Evolutionary conservation across 2,113 vertebrate species (phyloP).

Genomic region (Pyxicephalus adspersus): DNA sequence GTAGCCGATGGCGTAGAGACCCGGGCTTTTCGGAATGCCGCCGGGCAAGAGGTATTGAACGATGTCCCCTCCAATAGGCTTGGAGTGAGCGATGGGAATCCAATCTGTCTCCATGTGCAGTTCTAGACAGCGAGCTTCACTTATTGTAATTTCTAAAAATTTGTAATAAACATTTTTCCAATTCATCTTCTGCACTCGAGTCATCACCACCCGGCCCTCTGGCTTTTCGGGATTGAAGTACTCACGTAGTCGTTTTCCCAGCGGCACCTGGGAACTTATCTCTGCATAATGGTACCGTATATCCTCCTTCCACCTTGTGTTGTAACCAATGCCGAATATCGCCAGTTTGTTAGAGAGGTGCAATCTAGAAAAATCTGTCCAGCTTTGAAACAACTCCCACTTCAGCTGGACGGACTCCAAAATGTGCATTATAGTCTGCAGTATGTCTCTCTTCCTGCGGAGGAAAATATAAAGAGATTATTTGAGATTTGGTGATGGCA

Average conservation of each 20-base stretch:
- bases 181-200: conserved; percentile 98
- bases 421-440: conserved; percentile 94
- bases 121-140: conserved; percentile 92
- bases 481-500: too few species aligned
- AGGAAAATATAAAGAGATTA: conserved; percentile 2
- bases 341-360: conserved; percentile 98
- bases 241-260: conserved; percentile 92
- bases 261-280: conserved; percentile 95
- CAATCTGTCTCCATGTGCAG: conserved; percentile 97
- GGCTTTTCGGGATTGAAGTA: conserved; percentile 97
- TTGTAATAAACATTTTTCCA: conserved; percentile 99
- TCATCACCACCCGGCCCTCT: conserved; percentile 91
- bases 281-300: conserved; percentile 96
- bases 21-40: conserved; percentile 91
- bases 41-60: conserved; percentile 92
- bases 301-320: conserved; percentile 95
- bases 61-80: conserved; percentile 78
- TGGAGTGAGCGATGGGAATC: conserved; percentile 89
- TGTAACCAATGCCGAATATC: conserved; percentile 96
- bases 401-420: conserved; percentile 94
- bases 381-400: conserved; percentile 97
- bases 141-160: conserved; percentile 96
- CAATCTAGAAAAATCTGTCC: conserved; percentile 94
- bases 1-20: conserved; percentile 91
- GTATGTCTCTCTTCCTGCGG: conserved; percentile 81